A percentile compares a stretch with the other conserved stretches of the same genome.
Evolutionary conservation across 2,797 vertebrate genomes (phyloP).

Genomic region (Rhadinocentrus ornatus): DNA sequence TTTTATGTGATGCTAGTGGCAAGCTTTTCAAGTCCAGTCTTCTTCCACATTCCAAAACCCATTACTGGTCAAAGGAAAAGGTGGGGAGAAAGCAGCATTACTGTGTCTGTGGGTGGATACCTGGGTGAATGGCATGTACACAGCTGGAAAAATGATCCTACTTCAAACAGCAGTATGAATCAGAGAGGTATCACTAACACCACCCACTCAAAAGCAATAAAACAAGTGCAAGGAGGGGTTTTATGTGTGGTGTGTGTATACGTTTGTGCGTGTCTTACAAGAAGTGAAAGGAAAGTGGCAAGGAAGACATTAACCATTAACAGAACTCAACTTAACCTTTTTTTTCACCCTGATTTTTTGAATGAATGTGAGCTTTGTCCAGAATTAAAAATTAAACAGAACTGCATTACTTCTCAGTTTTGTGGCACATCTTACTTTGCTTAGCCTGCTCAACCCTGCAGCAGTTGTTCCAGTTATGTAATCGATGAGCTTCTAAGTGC

Average conservation of each 20-base stretch:
- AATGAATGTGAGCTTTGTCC: slow-evolving; percentile 59
- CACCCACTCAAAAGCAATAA: slow-evolving; percentile 81
- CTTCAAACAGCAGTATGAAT: slow-evolving; percentile 81
- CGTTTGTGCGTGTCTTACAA: slow-evolving; percentile 40
- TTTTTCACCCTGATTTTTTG: slow-evolving; percentile 39
- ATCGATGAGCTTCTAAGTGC: slow-evolving; percentile 51
- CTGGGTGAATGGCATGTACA: slow-evolving; percentile 74
- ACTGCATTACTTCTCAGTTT: slow-evolving; percentile 10
- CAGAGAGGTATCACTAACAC: slow-evolving; percentile 79
- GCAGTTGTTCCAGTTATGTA: slow-evolving; percentile 53
- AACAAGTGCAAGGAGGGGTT: slow-evolving; percentile 68
- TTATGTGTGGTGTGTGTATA: not conserved
- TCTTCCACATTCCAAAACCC: slow-evolving; percentile 56
- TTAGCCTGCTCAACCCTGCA: slow-evolving; percentile 2
- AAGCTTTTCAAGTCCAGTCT: slow-evolving; percentile 53
- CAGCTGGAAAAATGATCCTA: slow-evolving; percentile 81
- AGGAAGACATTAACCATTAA: slow-evolving; percentile 56
- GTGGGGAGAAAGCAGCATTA: slow-evolving; percentile 37
- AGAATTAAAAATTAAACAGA: slow-evolving; percentile 47
- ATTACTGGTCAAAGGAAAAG: slow-evolving; percentile 44
- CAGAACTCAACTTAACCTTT: slow-evolving; percentile 27
- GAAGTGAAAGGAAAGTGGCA: slow-evolving; percentile 53
- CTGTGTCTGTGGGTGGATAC: slow-evolving; percentile 73
- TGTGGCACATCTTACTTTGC: slow-evolving; percentile 13
- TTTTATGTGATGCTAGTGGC: slow-evolving; percentile 50